Conservation (phyloP, 2,888 invertebrate genomes). For the Drosophila multiciliata region DNA sequence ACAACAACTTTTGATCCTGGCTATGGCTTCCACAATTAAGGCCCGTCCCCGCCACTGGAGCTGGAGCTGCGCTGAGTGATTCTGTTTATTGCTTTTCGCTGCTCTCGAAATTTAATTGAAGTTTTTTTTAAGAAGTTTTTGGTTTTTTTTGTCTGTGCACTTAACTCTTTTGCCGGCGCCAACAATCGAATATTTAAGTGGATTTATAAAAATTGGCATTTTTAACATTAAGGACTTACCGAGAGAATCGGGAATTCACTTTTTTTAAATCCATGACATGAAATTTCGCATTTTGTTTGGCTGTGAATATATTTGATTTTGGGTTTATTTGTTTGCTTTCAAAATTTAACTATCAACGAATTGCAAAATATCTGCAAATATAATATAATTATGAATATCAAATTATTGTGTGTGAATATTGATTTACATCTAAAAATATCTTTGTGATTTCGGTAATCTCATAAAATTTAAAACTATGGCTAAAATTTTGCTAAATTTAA, state of each 20-base stretch:
- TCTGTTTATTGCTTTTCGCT: constrained; percentile 1
- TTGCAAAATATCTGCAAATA: not conserved
- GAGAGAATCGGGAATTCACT: not conserved
- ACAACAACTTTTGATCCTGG: constrained; percentile 14
- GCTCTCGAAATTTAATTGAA: constrained; percentile 35
- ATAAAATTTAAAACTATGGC: too few relatives aligned
- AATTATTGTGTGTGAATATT: not conserved
- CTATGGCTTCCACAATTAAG: constrained; percentile 9
- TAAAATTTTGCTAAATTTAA: not conserved
- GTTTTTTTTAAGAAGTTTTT: constrained; percentile 30
- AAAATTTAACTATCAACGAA: constrained; percentile 17
- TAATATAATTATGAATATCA: not conserved
- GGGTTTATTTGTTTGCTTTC: constrained; percentile 6
- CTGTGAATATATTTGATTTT: constrained; percentile 18
- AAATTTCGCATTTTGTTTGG: constrained; percentile 2
- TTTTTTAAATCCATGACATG: constrained; percentile 19
- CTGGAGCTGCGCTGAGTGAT: constrained; percentile 11
- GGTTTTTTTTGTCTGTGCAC: not conserved
- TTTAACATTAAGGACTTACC: constrained; percentile 12
- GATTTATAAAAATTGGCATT: constrained; percentile 18
- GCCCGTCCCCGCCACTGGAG: constrained; percentile 10
- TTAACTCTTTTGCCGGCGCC: not conserved
- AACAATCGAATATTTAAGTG: constrained; percentile 37
- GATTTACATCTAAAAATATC: not conserved
- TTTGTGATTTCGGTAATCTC: not conserved